Evolutionary conservation across 2,888 invertebrate genomes (phyloP).

Genomic region (Electrophaes corylata): DNA sequence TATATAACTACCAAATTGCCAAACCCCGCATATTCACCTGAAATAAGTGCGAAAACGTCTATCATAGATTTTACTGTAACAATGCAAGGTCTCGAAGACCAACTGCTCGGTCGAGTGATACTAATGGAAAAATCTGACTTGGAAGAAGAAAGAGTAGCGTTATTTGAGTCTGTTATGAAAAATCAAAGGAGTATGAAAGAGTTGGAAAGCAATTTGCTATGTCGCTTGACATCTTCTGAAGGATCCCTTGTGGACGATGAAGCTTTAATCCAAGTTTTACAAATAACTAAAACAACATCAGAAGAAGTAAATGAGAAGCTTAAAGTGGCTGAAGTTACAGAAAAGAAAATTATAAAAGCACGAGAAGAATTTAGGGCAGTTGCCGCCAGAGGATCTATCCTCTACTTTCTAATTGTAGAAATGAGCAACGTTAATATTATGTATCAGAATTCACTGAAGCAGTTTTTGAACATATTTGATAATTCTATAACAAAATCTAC

Average conservation of each 20-base stretch:
- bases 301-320: conserved; percentile 98
- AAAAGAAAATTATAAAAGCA: conserved; percentile 96
- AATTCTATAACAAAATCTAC: conserved; percentile 95
- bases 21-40: conserved; percentile 98
- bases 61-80: conserved; percentile 99
- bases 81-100: conserved; percentile 97
- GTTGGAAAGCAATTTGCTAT: conserved; percentile 95
- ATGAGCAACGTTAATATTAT: conserved; percentile 98
- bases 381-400: conserved; percentile 95
- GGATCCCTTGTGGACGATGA: conserved; percentile 98
- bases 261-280: conserved; percentile 94
- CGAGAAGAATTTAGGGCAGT: conserved; percentile 98
- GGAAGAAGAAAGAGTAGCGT: conserved; percentile 95
- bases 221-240: conserved; percentile 95
- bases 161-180: conserved; percentile 97
- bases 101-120: conserved; percentile 96
- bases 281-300: conserved; percentile 94
- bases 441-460: conserved; percentile 98
- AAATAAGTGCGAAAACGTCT: conserved; percentile 97
- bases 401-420: conserved; percentile 98
- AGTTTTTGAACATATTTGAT: conserved; percentile 97
- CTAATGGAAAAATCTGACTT: conserved; percentile 98
- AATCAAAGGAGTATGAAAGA: conserved; percentile 98
- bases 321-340: conserved; percentile 95
- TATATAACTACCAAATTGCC: conserved; percentile 98